Conservation (phyloP, 2,888 invertebrate genomes). For the Oxyscelio sp. region DNA sequence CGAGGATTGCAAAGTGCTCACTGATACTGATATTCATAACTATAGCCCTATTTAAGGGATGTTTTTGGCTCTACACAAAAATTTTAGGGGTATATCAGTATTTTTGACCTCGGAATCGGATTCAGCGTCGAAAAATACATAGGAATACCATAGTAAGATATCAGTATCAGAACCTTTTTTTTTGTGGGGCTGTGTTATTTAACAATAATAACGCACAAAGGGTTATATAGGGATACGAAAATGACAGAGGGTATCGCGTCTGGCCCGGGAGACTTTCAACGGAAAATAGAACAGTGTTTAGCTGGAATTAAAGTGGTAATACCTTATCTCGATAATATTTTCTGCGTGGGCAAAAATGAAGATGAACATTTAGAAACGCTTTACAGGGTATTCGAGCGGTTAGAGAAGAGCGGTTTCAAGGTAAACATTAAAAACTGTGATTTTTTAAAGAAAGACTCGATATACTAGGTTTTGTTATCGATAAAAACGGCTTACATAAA, state of each 20-base stretch:
- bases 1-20: no score
- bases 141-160: no score
- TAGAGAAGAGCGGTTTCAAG: background rate
- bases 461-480: constrained; percentile 24
- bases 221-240: constrained; percentile 12
- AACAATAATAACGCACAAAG: constrained; percentile 20
- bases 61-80: no score
- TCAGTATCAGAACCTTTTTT: no score
- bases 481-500: constrained; percentile 25
- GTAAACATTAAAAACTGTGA: constrained; percentile 14
- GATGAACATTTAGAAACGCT: background rate
- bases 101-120: no score
- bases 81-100: no score
- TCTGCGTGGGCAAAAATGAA: background rate
- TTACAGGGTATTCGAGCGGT: background rate
- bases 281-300: constrained; percentile 1
- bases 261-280: constrained; percentile 25
- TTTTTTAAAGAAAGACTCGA: constrained; percentile 27
- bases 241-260: constrained; percentile 25
- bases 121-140: no score
- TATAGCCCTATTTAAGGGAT: no score
- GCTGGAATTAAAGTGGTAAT: background rate
- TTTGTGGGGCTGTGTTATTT: background rate
- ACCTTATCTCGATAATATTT: background rate
- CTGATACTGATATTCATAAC: no score